Conservation (phyloP, 2,888 invertebrate species). For the Coremacera marginata region DNA sequence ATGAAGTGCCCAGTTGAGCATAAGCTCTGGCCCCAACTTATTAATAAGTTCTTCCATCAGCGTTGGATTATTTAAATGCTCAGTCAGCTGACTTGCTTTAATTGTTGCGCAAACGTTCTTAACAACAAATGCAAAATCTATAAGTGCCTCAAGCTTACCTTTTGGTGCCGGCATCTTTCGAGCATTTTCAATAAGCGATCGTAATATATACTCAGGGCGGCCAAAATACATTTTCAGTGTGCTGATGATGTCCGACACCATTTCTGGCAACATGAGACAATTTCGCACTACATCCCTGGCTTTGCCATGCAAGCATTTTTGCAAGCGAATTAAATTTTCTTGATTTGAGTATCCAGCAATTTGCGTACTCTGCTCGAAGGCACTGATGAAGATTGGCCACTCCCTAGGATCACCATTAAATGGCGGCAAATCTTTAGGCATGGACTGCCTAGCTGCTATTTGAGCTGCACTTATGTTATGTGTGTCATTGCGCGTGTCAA, state of each 20-base stretch:
- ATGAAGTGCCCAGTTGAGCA: constrained; percentile 31
- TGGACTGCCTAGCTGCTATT: too few species aligned
- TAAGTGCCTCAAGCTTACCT: constrained; percentile 23
- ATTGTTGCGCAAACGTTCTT: constrained; percentile 26
- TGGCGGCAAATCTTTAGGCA: too few species aligned
- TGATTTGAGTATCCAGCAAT: not conserved
- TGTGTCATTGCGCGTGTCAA: too few species aligned
- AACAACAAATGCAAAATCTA: not conserved
- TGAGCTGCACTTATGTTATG: too few species aligned
- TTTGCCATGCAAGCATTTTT: not conserved
- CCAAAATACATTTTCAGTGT: constrained; percentile 29
- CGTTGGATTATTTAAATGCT: constrained; percentile 33
- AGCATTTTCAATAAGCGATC: constrained; percentile 18
- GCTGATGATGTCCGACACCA: constrained; percentile 27
- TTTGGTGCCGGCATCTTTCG: constrained; percentile 3
- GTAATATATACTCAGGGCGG: constrained; percentile 17
- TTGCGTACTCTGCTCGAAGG: constrained; percentile 12
- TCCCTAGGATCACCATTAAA: constrained; percentile 1
- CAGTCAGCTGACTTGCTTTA: constrained; percentile 12
- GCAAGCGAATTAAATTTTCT: not conserved
- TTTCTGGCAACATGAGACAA: constrained; percentile 21
- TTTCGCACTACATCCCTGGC: constrained; percentile 9
- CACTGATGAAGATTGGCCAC: constrained; percentile 22
- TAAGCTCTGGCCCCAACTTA: not conserved
- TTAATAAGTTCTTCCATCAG: constrained; percentile 34